Evolutionary conservation across 1,140 invertebrate genomes (phyloP), one percentile per base, ranked within the genome.

Genomic region (Micrasema longulum): DNA sequence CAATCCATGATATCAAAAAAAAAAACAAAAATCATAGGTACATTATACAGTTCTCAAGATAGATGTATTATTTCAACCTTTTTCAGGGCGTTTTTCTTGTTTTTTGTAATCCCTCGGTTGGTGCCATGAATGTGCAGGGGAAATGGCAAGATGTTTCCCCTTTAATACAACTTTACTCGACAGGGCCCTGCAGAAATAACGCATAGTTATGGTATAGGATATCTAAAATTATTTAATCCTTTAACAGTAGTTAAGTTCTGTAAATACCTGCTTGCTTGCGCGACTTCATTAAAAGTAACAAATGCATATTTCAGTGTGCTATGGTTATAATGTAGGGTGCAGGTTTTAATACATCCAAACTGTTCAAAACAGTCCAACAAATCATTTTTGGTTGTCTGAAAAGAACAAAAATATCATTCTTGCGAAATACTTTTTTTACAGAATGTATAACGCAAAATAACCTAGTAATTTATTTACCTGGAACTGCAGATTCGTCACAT

Each of bases 61-160:
- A 22, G 1, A 10, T 7, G 23, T 52, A 1, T 52, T 22, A 52
- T 3, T 1, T 4, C 31, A 11, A 64, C 18, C 43, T 11, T 45
- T 63, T 43, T 45, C 20, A 14, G 16, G 43, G 45, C 60, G 12
- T 36, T 57, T 12, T 57, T 57, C 41, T 11, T 11, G 12, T n/a
- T 52, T 60, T 31, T 31, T 55, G 26, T 31, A 55, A 47, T 36
- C 22, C 35, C 41, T 69, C 2, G 67, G 67, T 31, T 75, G 73
- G 47, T 75, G 73, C 73, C 73, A 75, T 11, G 64, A 62, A 38
- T 75, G 69, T n/a, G 73, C 73, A 23, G 64, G 31, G 3, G 69
- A 68, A 10, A 75, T 53, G 14, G 48, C 52, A 16, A 71, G 62
- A 36, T 12, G 38, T 4, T 23, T 41, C 14, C n/a, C 36, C 48